Percentiles rank a stretch among this genome's conserved stretches.
phyloP scores from a whole-genome alignment of 2,888 invertebrate genomes.

The Lypha dubia region DNA sequence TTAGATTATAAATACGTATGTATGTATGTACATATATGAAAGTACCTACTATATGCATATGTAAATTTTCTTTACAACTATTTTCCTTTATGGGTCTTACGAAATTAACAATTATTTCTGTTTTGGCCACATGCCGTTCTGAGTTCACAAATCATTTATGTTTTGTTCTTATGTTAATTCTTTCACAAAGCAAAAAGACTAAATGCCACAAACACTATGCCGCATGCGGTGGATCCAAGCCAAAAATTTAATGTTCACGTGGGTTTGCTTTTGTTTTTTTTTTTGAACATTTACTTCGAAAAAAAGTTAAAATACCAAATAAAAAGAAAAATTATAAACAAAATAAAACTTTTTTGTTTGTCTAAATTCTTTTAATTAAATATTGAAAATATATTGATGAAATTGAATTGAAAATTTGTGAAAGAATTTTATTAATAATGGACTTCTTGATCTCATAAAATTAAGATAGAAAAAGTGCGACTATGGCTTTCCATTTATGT shows the following conservation, averaged over 20 bases:
- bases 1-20: too few species aligned
- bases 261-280: constrained; percentile 13
- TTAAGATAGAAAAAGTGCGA: not conserved
- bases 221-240: constrained; percentile 43
- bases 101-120: not conserved
- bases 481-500: too few species aligned
- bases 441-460: not conserved
- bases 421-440: not conserved
- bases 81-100: not conserved
- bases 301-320: not conserved
- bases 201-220: constrained; percentile 27
- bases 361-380: constrained; percentile 20
- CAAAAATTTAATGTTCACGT: constrained; percentile 51
- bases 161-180: constrained; percentile 18
- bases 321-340: too few species aligned
- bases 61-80: not conserved
- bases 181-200: constrained; percentile 24
- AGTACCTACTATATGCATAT: too few species aligned
- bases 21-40: too few species aligned
- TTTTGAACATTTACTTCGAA: constrained; percentile 2
- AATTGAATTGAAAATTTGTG: not conserved
- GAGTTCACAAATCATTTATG: constrained; percentile 3
- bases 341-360: not conserved
- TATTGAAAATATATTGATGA: not conserved
- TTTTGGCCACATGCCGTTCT: not conserved